A percentile compares a stretch with the other conserved stretches of the same genome.
Conservation (phyloP, 2,797 vertebrate genomes). For the Melanotaenia maccullochi region DNA sequence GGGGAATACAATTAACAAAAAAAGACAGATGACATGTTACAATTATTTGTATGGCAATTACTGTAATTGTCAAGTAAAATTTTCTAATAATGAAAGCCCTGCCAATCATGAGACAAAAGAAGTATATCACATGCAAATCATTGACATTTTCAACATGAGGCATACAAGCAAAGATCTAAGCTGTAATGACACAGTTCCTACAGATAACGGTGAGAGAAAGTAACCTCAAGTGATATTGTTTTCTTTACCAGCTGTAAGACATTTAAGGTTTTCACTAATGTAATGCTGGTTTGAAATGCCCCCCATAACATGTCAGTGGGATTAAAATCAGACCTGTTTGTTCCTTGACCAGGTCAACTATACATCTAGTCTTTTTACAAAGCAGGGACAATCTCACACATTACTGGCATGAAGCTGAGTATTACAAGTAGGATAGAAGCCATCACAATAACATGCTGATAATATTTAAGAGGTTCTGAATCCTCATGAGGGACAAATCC, state of each 20-base stretch:
- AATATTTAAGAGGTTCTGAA: constrained; percentile 74
- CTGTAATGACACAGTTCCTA: neutral
- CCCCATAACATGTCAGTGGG: constrained; percentile 1
- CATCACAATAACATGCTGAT: constrained; percentile 67
- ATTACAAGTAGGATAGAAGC: constrained; percentile 62
- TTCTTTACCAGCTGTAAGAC: neutral
- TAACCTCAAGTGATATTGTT: neutral
- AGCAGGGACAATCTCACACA: constrained; percentile 43
- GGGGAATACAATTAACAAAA: neutral
- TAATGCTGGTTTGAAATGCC: neutral
- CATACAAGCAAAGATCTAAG: neutral
- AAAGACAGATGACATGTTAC: neutral
- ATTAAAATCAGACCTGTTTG: constrained; percentile 8
- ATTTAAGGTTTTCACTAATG: neutral
- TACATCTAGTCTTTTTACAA: constrained; percentile 33
- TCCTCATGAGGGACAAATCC: constrained; percentile 75
- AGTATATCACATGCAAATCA: neutral
- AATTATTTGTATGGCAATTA: neutral
- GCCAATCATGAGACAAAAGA: neutral
- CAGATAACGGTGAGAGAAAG: neutral
- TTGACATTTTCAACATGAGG: neutral
- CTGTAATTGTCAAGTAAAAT: neutral
- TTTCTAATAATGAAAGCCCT: neutral
- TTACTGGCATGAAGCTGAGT: constrained; percentile 35
- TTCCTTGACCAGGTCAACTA: neutral